phyloP scores from a whole-genome alignment of 2,797 vertebrate species.

The Anniella stebbinsi region DNA sequence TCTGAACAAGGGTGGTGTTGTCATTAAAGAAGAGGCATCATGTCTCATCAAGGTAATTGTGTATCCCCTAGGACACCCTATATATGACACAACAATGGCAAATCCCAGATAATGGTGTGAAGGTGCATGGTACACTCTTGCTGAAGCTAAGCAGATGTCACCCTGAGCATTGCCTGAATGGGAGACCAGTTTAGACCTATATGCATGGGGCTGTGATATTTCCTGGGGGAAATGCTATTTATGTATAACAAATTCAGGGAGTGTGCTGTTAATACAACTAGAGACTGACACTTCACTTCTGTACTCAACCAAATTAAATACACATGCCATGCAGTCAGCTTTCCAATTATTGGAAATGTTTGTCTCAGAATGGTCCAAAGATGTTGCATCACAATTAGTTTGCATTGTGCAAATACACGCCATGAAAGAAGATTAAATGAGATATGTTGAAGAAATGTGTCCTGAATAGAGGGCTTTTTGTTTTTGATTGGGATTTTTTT shows the following conservation, averaged over 20 bases:
- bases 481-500: too few species aligned
- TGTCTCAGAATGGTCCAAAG: conserved; percentile 29
- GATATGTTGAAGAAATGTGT: background rate
- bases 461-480: background rate
- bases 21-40: too few species aligned
- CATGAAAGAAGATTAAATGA: background rate
- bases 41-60: too few species aligned
- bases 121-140: background rate
- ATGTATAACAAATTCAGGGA: background rate
- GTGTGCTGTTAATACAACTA: background rate
- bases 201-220: background rate
- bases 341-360: conserved; percentile 2
- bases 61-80: too few species aligned
- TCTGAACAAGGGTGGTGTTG: too few species aligned
- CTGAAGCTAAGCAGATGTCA: background rate
- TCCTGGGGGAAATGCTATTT: background rate
- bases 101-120: background rate
- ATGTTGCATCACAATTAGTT: background rate
- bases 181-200: background rate
- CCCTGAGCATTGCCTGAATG: background rate
- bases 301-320: background rate
- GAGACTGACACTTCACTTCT: background rate
- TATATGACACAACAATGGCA: background rate
- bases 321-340: background rate
- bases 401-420: conserved; percentile 1